Conservation (phyloP, 2,888 invertebrate genomes). For the Fabriciana adippe region DNA sequence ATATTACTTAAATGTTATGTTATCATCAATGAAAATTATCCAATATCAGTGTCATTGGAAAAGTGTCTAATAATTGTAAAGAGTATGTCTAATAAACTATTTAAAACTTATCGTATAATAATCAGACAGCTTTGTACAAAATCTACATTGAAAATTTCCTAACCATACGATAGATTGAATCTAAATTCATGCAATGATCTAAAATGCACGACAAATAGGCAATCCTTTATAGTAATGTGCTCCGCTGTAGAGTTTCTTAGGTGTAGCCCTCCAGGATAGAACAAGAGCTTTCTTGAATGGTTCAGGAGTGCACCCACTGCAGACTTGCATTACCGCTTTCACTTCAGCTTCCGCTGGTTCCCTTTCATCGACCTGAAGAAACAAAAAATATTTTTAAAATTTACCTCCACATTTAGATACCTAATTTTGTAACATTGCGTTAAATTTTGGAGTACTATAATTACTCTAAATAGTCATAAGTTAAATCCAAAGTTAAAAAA, state of each 20-base stretch:
- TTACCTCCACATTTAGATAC: not conserved
- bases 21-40: not conserved
- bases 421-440: constrained; percentile 49
- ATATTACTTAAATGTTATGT: constrained; percentile 2
- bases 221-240: constrained; percentile 86
- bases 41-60: too few relatives aligned
- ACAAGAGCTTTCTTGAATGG: constrained; percentile 91
- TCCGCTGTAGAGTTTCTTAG: constrained; percentile 88
- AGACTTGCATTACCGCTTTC: constrained; percentile 89
- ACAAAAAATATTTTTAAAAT: not conserved
- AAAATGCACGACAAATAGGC: constrained; percentile 85
- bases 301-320: constrained; percentile 88
- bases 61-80: too few relatives aligned
- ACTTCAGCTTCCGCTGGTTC: constrained; percentile 93
- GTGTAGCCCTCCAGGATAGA: constrained; percentile 88
- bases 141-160: constrained; percentile 4
- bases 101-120: not conserved
- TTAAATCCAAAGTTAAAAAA: too few relatives aligned
- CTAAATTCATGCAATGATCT: constrained; percentile 39
- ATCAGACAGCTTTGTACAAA: constrained; percentile 5
- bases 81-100: too few relatives aligned
- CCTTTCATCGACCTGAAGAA: constrained; percentile 83
- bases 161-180: not conserved
- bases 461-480: not conserved
- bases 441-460: not conserved